phyloP scores from a whole-genome alignment of 2,113 vertebrate species.

The Stegostoma tigrinum region DNA sequence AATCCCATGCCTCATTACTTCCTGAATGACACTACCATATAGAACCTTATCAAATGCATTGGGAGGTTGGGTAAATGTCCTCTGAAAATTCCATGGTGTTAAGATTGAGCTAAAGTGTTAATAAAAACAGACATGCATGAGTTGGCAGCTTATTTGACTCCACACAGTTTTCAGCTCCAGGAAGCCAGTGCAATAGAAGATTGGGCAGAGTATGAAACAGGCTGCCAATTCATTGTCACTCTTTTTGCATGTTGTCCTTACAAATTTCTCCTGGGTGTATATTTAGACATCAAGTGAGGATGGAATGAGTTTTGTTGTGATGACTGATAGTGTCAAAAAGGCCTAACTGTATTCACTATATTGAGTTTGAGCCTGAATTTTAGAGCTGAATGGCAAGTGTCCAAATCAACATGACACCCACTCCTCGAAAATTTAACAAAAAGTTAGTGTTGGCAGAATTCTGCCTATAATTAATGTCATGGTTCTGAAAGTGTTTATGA shows the following conservation, averaged over 20 bases:
- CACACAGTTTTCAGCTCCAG: not conserved
- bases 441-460: not conserved
- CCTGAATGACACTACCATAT: no score
- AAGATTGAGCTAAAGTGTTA: not conserved
- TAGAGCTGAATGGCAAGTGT: not conserved
- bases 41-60: not conserved
- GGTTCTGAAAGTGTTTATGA: no score
- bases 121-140: not conserved
- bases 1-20: no score
- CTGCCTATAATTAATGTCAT: not conserved
- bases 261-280: not conserved
- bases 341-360: not conserved
- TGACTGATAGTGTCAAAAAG: not conserved
- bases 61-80: not conserved
- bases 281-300: not conserved
- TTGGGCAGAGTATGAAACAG: not conserved
- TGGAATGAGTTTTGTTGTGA: not conserved
- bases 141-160: not conserved
- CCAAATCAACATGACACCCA: not conserved
- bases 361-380: not conserved
- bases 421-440: not conserved
- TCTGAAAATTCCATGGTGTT: not conserved
- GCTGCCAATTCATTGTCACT: not conserved
- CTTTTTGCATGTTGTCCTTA: not conserved
- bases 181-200: not conserved